Percentiles rank a stretch among this genome's conserved stretches.
phyloP scores from a whole-genome alignment of 2,888 invertebrate genomes.

The Unio delphinus region DNA sequence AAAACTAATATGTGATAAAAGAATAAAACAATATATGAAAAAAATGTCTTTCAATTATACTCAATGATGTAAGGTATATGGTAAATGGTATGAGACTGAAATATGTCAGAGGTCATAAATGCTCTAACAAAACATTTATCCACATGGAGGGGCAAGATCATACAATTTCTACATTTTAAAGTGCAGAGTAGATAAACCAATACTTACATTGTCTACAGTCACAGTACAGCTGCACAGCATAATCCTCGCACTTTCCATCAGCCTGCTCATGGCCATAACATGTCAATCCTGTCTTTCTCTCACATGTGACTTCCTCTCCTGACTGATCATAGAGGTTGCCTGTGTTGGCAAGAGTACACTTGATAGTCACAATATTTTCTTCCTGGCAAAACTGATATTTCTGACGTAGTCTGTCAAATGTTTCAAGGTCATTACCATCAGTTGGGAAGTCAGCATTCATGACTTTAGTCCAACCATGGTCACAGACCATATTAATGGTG shows the following conservation, averaged over 20 bases:
- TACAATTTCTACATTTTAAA: too few species aligned
- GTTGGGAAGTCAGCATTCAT: constrained; percentile 47
- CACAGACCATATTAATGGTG: constrained; percentile 17
- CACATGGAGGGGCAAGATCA: too few species aligned
- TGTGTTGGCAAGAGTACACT: constrained; percentile 33
- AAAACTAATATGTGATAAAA: too few species aligned
- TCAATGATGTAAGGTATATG: too few species aligned
- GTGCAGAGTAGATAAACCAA: not conserved
- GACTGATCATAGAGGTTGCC: constrained; percentile 26
- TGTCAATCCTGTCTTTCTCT: constrained; percentile 80
- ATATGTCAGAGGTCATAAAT: too few species aligned
- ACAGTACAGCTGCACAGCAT: constrained; percentile 64
- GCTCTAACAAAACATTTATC: too few species aligned
- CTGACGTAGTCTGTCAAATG: constrained; percentile 35
- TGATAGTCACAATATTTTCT: constrained; percentile 35
- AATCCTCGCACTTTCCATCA: constrained; percentile 58
- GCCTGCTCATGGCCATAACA: constrained; percentile 74
- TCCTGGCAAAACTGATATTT: constrained; percentile 48
- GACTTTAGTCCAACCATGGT: constrained; percentile 49
- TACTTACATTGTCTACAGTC: constrained; percentile 72
- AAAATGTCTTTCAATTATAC: too few species aligned
- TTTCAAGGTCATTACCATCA: constrained; percentile 49
- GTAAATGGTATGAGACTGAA: too few species aligned
- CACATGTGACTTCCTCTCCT: constrained; percentile 52
- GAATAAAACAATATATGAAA: too few species aligned